A percentile compares a stretch with the other conserved stretches of the same genome.
Evolutionary conservation across 2,113 vertebrate species (phyloP).

Genomic region (Microcebus griseorufus): DNA sequence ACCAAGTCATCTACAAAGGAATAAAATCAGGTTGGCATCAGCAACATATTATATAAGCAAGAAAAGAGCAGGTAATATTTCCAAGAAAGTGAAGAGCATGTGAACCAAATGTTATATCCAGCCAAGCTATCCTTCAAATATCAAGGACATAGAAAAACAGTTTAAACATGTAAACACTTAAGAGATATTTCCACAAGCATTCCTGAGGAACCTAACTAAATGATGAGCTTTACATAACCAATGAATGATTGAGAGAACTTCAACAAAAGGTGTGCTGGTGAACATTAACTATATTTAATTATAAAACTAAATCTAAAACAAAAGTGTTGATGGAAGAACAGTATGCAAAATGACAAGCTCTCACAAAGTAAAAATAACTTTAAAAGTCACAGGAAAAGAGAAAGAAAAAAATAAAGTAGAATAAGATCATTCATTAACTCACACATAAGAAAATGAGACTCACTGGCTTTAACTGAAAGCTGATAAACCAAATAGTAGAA

Average conservation of each 20-base stretch:
- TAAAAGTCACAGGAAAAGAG: not conserved
- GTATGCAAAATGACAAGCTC: not conserved
- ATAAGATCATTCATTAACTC: not conserved
- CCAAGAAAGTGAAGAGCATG: constrained; percentile 8
- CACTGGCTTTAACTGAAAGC: not conserved
- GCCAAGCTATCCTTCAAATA: not conserved
- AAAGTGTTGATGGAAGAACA: not conserved
- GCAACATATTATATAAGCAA: not conserved
- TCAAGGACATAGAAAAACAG: not conserved
- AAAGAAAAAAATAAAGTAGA: not conserved
- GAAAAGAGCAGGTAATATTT: not conserved
- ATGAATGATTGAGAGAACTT: not conserved
- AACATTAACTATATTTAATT: constrained; percentile 23
- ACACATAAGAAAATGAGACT: not conserved
- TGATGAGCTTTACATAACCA: not conserved
- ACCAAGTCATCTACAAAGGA: not conserved
- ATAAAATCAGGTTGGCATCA: not conserved
- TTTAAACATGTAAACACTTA: not conserved
- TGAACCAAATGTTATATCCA: constrained; percentile 25
- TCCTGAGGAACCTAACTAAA: not conserved
- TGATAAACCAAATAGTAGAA: not conserved
- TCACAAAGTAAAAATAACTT: not conserved
- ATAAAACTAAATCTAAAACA: constrained; percentile 43
- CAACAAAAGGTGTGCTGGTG: not conserved
- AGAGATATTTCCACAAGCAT: not conserved